These are phyloP conservation scores for Datnioides undecimradiatus DNA, from an alignment of 2,113 vertebrate species.

Conservation along the genomic window DNA sequence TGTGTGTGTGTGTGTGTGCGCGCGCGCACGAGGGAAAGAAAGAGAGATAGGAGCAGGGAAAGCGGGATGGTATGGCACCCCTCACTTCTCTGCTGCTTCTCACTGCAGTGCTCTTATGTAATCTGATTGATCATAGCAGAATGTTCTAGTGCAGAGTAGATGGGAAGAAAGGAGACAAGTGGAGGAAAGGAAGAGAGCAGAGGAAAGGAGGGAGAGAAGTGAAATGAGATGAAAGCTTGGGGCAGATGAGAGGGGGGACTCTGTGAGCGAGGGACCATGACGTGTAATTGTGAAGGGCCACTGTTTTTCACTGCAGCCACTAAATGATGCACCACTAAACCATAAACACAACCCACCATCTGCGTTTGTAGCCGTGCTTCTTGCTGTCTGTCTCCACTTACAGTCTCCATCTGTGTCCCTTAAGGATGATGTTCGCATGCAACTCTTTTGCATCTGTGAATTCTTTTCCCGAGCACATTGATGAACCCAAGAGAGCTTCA, in stretches of 20 bases:
- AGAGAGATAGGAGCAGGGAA: not conserved
- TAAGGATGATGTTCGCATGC: not conserved
- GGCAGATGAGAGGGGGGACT: slow-evolving; percentile 19
- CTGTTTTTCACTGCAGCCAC: not conserved
- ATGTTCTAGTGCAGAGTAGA: slow-evolving; percentile 68
- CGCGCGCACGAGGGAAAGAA: not conserved
- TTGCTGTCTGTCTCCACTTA: not conserved
- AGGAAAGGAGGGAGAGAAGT: not conserved
- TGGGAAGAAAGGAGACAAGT: slow-evolving; percentile 18
- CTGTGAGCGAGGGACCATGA: slow-evolving; percentile 3
- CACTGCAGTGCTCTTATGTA: slow-evolving; percentile 81
- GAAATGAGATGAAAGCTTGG: slow-evolving; percentile 17
- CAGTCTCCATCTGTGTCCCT: not conserved
- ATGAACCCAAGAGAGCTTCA: too few relatives aligned
- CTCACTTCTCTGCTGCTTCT: slow-evolving; percentile 54
- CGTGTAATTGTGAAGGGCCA: not conserved
- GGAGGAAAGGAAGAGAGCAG: slow-evolving; percentile 4
- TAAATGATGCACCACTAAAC: slow-evolving; percentile 11
- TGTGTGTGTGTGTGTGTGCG: not conserved
- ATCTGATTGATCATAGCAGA: slow-evolving; percentile 79
- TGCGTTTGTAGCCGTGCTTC: not conserved
- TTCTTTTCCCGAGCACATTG: not conserved
- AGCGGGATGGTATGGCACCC: slow-evolving; percentile 19
- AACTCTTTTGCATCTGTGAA: not conserved
- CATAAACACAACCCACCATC: not conserved